Conservation (phyloP, 2,113 vertebrate species). For the Cheirogaleus medius region DNA sequence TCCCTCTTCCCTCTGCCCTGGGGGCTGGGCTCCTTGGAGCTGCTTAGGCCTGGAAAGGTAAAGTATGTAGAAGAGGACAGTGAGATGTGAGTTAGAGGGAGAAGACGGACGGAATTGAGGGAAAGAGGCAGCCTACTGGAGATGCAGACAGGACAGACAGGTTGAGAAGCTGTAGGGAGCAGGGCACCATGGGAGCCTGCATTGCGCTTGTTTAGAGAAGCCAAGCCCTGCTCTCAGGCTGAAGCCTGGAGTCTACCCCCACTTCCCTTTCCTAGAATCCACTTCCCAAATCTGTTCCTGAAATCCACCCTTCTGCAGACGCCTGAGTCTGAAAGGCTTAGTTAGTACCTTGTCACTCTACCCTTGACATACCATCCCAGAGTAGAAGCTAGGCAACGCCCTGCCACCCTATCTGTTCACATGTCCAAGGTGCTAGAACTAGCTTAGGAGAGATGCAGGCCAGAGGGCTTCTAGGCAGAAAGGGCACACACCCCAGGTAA, state of each 20-base stretch:
- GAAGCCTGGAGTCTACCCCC: constrained; percentile 55
- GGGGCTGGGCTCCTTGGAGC: constrained; percentile 46
- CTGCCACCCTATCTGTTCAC: constrained; percentile 54
- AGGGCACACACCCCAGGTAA: neutral
- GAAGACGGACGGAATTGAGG: constrained; percentile 31
- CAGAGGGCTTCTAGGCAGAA: constrained; percentile 38
- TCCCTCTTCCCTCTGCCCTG: neutral
- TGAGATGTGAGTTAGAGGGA: constrained; percentile 56
- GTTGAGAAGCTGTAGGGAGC: constrained; percentile 7
- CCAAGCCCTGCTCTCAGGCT: constrained; percentile 42
- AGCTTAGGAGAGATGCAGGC: constrained; percentile 56
- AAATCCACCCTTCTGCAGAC: neutral
- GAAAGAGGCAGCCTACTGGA: constrained; percentile 27
- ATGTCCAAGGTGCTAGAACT: constrained; percentile 77
- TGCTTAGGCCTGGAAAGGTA: constrained; percentile 60
- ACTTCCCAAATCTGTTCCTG: neutral
- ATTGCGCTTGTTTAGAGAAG: constrained; percentile 34
- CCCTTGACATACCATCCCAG: constrained; percentile 36
- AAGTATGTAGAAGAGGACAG: constrained; percentile 72
- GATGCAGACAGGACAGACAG: neutral
- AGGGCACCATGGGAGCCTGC: constrained; percentile 37
- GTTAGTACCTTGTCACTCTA: constrained; percentile 33
- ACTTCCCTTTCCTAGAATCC: constrained; percentile 36
- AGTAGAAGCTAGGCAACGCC: constrained; percentile 60
- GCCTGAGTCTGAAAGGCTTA: constrained; percentile 61